Conservation (phyloP, 2,113 vertebrate species). For the Xenopus borealis region DNA sequence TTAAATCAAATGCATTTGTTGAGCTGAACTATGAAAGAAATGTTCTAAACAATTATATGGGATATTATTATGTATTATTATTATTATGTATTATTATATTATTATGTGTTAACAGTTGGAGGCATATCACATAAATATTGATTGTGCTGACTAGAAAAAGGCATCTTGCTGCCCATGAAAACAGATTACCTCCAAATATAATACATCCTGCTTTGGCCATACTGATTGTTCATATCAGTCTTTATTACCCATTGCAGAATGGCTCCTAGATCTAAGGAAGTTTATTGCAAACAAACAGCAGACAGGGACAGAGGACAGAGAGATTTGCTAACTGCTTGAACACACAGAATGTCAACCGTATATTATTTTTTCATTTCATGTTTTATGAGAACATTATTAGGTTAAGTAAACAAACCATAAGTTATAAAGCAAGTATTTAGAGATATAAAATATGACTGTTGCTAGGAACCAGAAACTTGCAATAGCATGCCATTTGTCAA, state of each 20-base stretch:
- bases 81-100: no score
- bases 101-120: no score
- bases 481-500: neutral
- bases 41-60: no score
- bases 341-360: neutral
- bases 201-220: neutral
- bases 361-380: neutral
- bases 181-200: conserved; percentile 13
- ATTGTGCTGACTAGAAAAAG: neutral
- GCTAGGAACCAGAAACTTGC: neutral
- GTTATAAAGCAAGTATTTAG: neutral
- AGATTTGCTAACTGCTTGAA: neutral
- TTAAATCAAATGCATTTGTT: no score
- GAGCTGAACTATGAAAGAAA: no score
- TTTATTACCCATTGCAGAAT: neutral
- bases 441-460: neutral
- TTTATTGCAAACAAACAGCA: conserved; percentile 1
- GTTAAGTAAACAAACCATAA: neutral
- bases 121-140: conserved; percentile 1
- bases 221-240: neutral
- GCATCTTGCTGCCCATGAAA: conserved; percentile 4
- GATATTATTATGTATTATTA: no score
- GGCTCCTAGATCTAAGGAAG: neutral
- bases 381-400: neutral
- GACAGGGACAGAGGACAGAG: neutral